phyloP scores from a whole-genome alignment of 2,888 invertebrate species.

The Philonicus albiceps region DNA sequence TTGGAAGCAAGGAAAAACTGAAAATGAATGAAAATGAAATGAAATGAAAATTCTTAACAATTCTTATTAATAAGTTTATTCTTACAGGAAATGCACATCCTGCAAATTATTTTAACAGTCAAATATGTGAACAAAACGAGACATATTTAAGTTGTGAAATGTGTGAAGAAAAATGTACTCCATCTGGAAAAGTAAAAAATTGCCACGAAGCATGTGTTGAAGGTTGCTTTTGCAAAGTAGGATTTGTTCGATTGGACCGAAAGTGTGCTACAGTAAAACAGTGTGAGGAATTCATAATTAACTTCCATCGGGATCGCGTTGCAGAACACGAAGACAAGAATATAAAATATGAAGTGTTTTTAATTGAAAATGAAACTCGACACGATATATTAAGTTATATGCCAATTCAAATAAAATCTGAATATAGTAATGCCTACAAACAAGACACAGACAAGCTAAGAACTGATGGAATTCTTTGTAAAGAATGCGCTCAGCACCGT shows the following conservation, averaged over 20 bases:
- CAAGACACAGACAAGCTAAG: neutral
- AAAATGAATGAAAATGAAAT: too few relatives aligned
- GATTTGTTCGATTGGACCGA: neutral
- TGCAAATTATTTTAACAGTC: neutral
- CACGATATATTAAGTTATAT: neutral
- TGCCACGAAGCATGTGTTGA: slow-evolving; percentile 29
- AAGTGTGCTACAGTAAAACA: neutral
- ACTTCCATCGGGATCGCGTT: neutral
- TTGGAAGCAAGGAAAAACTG: neutral
- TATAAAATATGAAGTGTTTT: neutral
- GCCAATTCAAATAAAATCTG: neutral
- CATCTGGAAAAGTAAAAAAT: neutral
- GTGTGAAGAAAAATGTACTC: slow-evolving; percentile 27
- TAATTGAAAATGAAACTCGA: neutral
- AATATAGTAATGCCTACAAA: neutral
- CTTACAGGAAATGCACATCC: neutral
- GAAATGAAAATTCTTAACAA: neutral
- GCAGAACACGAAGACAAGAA: neutral
- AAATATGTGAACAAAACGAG: slow-evolving; percentile 37
- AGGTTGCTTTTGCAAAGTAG: slow-evolving; percentile 26
- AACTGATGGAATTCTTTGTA: neutral
- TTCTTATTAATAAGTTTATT: neutral
- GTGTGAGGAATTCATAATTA: neutral
- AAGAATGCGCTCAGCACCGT: neutral
- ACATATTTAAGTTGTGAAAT: slow-evolving; percentile 19